phyloP scores from a whole-genome alignment of 2,797 vertebrate species.

The Mastacembelus armatus region DNA sequence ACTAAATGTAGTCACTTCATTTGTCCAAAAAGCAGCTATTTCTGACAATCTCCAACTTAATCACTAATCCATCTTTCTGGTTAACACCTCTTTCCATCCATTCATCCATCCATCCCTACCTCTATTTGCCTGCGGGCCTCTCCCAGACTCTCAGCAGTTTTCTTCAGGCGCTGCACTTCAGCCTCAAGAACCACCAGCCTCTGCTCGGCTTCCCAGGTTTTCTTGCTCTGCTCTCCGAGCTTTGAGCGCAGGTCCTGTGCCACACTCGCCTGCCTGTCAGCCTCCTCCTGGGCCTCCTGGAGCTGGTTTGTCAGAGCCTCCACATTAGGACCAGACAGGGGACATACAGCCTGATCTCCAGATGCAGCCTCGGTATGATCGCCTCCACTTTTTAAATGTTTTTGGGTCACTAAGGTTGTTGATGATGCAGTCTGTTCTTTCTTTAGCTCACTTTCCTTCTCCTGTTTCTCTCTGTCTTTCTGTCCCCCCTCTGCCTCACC shows the following conservation, averaged over 20 bases:
- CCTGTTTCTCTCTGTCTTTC: constrained; percentile 68
- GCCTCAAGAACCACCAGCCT: constrained; percentile 79
- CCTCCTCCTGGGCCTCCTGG: constrained; percentile 76
- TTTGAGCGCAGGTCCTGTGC: constrained; percentile 79
- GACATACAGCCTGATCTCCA: constrained; percentile 31
- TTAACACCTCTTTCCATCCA: neutral
- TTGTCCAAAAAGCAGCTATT: too few species aligned
- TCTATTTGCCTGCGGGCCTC: constrained; percentile 84
- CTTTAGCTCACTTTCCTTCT: constrained; percentile 34
- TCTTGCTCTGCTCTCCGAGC: constrained; percentile 81
- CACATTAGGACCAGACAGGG: constrained; percentile 45
- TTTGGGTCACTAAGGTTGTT: constrained; percentile 25
- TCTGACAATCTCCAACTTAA: neutral
- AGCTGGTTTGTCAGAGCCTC: constrained; percentile 69
- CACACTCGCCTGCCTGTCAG: constrained; percentile 70
- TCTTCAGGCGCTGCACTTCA: constrained; percentile 79
- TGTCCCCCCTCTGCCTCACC: constrained; percentile 83
- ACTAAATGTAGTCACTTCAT: neutral
- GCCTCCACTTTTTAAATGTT: constrained; percentile 7
- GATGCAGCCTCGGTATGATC: constrained; percentile 40
- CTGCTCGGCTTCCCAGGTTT: constrained; percentile 82
- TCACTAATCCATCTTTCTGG: neutral
- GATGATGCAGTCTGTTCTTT: constrained; percentile 37
- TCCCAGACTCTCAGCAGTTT: constrained; percentile 76
- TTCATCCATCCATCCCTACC: constrained; percentile 74